Percentiles rank a stretch among this genome's conserved stretches.
Conservation (phyloP, 2,113 vertebrate species). For the Brienomyrus longianalis region DNA sequence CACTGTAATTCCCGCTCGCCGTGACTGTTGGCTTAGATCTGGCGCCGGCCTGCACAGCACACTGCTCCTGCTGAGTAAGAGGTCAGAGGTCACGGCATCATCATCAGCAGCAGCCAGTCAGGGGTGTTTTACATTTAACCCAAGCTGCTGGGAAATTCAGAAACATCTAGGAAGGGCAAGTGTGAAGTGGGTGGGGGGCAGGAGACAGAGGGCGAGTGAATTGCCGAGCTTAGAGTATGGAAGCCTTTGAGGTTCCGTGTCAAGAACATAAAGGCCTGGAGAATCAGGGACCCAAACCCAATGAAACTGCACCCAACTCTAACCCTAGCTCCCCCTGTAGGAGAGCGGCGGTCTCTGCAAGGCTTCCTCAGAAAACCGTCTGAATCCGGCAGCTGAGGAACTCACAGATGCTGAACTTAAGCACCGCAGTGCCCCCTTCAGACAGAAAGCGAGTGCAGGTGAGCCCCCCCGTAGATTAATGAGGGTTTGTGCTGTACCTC, state of each 20-base stretch:
- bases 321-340: neutral
- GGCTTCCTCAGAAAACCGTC: neutral
- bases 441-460: neutral
- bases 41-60: neutral
- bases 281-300: neutral
- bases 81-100: neutral
- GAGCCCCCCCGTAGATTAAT: constrained; percentile 41
- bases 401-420: neutral
- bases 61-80: neutral
- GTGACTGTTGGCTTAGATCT: too few relatives aligned
- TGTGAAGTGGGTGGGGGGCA: neutral
- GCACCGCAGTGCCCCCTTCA: neutral
- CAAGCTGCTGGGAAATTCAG: neutral
- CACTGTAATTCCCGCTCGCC: neutral
- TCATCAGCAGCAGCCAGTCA: neutral
- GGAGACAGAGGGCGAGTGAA: neutral
- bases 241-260: neutral
- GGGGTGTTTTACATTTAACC: neutral
- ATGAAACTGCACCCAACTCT: neutral
- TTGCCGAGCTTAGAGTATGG: neutral
- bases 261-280: neutral
- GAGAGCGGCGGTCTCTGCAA: neutral
- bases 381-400: neutral
- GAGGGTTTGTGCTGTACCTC: constrained; percentile 39
- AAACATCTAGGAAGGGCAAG: neutral